A percentile compares a stretch with the other conserved stretches of the same genome.
Evolutionary conservation across 2,113 vertebrate species (phyloP).

Genomic region (Damaliscus lunatus): DNA sequence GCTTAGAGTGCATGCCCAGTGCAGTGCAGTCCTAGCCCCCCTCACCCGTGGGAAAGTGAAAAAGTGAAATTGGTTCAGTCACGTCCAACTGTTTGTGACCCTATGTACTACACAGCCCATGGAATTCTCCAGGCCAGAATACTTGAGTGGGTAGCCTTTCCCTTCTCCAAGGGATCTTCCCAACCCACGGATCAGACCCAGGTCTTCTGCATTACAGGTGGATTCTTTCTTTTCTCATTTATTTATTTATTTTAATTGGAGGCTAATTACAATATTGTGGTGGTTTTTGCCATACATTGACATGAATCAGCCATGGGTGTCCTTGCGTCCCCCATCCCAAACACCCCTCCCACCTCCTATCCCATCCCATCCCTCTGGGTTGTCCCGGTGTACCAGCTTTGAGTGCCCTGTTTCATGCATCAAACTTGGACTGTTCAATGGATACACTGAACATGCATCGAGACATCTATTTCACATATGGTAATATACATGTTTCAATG

Average conservation of each 20-base stretch:
- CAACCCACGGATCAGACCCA: background rate
- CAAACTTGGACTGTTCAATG: background rate
- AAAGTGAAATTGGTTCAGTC: background rate
- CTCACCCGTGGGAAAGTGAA: background rate
- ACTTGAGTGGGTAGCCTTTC: background rate
- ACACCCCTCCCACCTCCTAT: background rate
- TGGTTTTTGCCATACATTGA: background rate
- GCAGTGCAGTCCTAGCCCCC: background rate
- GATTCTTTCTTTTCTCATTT: background rate
- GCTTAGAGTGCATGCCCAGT: background rate
- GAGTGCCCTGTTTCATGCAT: background rate
- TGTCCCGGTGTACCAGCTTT: background rate
- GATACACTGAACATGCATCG: background rate
- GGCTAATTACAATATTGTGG: background rate
- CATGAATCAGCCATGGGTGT: background rate
- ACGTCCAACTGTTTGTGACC: background rate
- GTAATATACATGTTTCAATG: background rate
- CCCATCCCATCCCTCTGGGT: background rate
- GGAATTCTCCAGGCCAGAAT: background rate
- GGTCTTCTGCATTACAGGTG: background rate
- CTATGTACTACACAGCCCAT: background rate
- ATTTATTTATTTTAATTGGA: background rate
- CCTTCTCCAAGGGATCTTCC: background rate
- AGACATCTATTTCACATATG: background rate
- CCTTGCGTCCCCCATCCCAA: background rate